A percentile compares a stretch with the other conserved stretches of the same genome.
These are phyloP conservation scores for Malurus elegans DNA, from an alignment of 2,113 vertebrate species.

Conservation along the genomic window DNA sequence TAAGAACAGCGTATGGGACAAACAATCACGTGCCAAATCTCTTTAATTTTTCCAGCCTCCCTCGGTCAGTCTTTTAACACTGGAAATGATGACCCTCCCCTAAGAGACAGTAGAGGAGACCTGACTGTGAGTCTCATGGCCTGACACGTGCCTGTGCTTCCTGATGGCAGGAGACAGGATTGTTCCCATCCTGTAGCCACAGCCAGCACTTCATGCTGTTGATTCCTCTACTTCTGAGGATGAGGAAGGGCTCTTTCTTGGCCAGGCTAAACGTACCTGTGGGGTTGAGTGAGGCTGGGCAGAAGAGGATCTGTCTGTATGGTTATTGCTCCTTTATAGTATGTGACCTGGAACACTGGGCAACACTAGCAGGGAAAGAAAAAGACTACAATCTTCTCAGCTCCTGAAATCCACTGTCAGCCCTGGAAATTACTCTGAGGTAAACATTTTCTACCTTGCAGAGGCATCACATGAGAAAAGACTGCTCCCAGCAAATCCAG, in stretches of 20 bases:
- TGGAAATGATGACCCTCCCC: not conserved
- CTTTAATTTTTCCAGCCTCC: not conserved
- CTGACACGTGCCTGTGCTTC: not conserved
- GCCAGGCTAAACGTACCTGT: not conserved
- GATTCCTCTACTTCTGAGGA: not conserved
- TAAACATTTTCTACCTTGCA: not conserved
- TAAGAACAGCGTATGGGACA: not conserved
- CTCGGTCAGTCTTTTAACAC: not conserved
- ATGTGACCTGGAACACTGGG: not conserved
- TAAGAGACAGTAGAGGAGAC: not conserved
- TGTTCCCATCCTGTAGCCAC: not conserved
- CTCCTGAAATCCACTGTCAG: not conserved
- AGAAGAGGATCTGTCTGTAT: not conserved
- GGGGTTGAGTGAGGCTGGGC: not conserved
- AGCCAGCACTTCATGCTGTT: not conserved
- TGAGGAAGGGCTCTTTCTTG: not conserved
- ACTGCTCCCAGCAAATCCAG: not conserved
- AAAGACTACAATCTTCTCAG: not conserved
- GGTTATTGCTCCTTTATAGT: not conserved
- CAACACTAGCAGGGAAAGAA: not conserved
- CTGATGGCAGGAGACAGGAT: not conserved
- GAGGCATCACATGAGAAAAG: not conserved
- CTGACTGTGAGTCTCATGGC: accelerated
- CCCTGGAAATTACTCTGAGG: not conserved
- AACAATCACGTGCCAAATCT: accelerated